phyloP scores from a whole-genome alignment of 2,113 vertebrate species.

The Emydura subglobosa region DNA sequence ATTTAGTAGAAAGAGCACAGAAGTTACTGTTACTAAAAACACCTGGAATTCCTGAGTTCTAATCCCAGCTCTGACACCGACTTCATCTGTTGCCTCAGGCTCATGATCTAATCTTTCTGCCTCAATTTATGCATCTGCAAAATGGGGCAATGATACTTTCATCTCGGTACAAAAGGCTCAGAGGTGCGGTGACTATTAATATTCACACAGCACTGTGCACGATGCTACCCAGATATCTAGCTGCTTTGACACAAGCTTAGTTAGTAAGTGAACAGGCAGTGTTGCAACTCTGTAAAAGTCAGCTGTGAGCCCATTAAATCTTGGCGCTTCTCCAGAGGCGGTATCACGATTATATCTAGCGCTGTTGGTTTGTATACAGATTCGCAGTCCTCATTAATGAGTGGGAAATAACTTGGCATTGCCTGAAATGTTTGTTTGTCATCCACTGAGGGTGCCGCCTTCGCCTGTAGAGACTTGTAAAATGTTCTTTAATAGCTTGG shows the following conservation, averaged over 20 bases:
- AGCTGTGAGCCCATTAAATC: not conserved
- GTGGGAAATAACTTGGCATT: not conserved
- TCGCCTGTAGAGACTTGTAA: not conserved
- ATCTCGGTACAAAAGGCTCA: not conserved
- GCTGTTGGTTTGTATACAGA: not conserved
- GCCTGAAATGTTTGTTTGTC: not conserved
- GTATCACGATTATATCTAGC: not conserved
- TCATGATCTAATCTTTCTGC: not conserved
- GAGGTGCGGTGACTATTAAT: conserved; percentile 5
- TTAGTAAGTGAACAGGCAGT: not conserved
- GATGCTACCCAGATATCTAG: conserved; percentile 36
- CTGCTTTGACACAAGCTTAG: not conserved
- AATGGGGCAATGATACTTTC: conserved; percentile 26
- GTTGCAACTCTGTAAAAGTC: conserved; percentile 18
- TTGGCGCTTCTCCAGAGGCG: not conserved
- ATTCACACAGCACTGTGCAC: conserved; percentile 40
- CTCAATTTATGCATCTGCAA: conserved; percentile 19
- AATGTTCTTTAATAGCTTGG: not conserved
- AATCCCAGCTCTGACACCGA: conserved; percentile 18
- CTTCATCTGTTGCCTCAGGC: not conserved
- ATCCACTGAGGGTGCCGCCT: not conserved
- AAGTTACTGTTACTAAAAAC: conserved; percentile 17
- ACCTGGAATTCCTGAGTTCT: not conserved
- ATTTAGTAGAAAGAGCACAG: not conserved
- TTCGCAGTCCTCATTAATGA: not conserved